Percentiles rank a stretch among this genome's conserved stretches.
Conservation (phyloP, 2,113 vertebrate species). For the Hoplias malabaricus region DNA sequence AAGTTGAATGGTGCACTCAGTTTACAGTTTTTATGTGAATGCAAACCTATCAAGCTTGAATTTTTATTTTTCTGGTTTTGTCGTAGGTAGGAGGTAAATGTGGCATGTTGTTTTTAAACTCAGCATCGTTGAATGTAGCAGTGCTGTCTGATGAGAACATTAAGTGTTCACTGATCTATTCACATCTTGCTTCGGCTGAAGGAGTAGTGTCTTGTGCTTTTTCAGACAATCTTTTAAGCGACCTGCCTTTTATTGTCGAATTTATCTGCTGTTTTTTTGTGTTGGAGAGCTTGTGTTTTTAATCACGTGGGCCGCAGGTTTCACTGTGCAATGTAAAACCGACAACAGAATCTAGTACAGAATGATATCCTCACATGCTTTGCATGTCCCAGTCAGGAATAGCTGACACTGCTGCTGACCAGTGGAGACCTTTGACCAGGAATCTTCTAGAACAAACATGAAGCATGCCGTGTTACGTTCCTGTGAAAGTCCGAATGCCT, state of each 20-base stretch:
- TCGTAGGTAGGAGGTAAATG: neutral
- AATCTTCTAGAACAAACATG: neutral
- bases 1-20: neutral
- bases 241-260: neutral
- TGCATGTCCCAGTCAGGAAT: neutral
- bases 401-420: neutral
- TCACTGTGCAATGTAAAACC: neutral
- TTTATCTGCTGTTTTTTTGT: neutral
- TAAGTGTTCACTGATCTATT: too few species aligned
- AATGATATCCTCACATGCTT: neutral
- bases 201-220: neutral
- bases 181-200: neutral
- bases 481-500: neutral
- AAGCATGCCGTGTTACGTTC: neutral
- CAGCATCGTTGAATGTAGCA: neutral
- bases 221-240: neutral
- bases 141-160: conserved; percentile 2
- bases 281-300: neutral
- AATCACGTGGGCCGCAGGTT: neutral
- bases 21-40: neutral
- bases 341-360: conserved; percentile 7
- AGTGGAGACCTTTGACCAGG: neutral
- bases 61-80: neutral
- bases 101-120: neutral
- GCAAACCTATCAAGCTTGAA: too few species aligned